These are phyloP conservation scores for Sebastes kiyomatsui DNA, from an alignment of 2,797 vertebrate genomes.

Conservation along the genomic window DNA sequence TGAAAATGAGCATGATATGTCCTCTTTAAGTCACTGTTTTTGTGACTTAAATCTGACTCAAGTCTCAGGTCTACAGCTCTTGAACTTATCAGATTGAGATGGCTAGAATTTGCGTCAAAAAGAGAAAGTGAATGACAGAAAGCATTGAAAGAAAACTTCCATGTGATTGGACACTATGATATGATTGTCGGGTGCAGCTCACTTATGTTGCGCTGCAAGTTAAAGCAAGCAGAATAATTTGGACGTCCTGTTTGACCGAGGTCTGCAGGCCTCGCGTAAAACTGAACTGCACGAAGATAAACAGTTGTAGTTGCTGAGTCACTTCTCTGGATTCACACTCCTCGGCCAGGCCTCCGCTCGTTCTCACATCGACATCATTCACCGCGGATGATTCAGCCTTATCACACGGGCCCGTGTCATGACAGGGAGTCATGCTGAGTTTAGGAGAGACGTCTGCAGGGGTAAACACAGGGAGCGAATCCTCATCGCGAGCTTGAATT, in stretches of 20 bases:
- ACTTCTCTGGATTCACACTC: slow-evolving; percentile 55
- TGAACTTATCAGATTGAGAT: not conserved
- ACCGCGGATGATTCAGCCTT: slow-evolving; percentile 58
- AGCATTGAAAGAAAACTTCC: not conserved
- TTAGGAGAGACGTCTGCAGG: slow-evolving; percentile 54
- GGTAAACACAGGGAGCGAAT: slow-evolving; percentile 62
- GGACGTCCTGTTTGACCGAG: not conserved
- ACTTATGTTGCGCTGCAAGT: not conserved
- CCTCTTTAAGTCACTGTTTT: not conserved
- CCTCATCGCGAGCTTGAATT: slow-evolving; percentile 53
- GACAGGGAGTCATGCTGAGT: slow-evolving; percentile 38
- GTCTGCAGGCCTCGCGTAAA: slow-evolving; percentile 21
- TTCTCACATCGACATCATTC: slow-evolving; percentile 47
- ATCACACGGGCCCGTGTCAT: slow-evolving; percentile 33
- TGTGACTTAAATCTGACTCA: not conserved
- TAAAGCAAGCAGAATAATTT: slow-evolving; percentile 23
- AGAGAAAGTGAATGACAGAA: not conserved
- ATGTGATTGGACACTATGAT: not conserved
- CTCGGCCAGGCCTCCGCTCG: slow-evolving; percentile 34
- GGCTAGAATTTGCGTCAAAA: not conserved
- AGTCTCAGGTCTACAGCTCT: not conserved
- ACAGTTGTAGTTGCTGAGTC: slow-evolving; percentile 49
- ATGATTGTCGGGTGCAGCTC: not conserved
- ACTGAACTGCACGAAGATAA: slow-evolving; percentile 45
- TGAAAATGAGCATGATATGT: too few species aligned